Evolutionary conservation across 2,888 invertebrate genomes (phyloP).

Genomic region (Vanessa cardui): DNA sequence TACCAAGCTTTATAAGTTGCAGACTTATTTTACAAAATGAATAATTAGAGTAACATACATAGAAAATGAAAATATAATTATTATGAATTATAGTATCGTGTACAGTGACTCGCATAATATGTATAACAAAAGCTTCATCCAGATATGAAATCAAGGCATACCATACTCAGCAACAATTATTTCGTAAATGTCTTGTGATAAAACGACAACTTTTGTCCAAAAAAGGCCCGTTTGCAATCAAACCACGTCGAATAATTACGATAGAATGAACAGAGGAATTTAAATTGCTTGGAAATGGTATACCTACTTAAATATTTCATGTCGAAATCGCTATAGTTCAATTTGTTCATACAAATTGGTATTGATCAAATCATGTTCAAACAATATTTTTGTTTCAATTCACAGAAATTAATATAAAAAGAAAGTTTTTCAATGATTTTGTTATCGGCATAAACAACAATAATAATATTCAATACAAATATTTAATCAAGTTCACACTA

Average conservation of each 20-base stretch:
- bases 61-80: no score
- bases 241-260: slow-evolving; percentile 35
- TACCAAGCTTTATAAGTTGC: no score
- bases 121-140: background rate
- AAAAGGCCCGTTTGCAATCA: slow-evolving; percentile 36
- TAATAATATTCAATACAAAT: no score
- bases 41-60: no score
- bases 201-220: slow-evolving; percentile 28
- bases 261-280: slow-evolving; percentile 34
- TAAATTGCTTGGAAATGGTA: background rate
- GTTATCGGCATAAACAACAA: no score
- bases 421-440: no score
- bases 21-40: no score
- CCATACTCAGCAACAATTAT: slow-evolving; percentile 24
- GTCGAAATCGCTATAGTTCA: background rate
- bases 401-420: no score
- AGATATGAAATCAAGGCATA: slow-evolving; percentile 1
- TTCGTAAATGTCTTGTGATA: slow-evolving; percentile 25
- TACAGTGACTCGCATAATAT: background rate
- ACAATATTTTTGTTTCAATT: no score
- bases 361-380: no score
- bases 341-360: no score
- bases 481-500: no score
- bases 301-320: background rate
- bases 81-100: background rate